Percentiles rank a stretch among this genome's conserved stretches.
These are phyloP conservation scores for Daphoenositta chrysoptera DNA, from an alignment of 2,113 vertebrate genomes.

Conservation along the genomic window DNA sequence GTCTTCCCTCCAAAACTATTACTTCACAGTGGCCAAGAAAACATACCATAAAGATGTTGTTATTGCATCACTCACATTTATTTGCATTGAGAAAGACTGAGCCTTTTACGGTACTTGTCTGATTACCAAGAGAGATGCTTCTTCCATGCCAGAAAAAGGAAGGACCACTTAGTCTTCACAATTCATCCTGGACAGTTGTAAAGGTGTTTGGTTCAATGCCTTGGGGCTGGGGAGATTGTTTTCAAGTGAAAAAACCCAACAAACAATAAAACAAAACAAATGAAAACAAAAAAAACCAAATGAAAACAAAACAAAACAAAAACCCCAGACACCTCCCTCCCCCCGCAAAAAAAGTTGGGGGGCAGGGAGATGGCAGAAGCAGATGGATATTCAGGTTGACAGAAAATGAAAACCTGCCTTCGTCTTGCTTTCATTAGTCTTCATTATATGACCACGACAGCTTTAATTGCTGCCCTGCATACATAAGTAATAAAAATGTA, in stretches of 20 bases:
- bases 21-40: conserved; percentile 35
- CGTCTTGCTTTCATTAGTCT: conserved; percentile 64
- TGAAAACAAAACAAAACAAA: background rate
- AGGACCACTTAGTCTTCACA: background rate
- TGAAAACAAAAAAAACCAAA: no score
- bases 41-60: conserved; percentile 36
- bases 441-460: conserved; percentile 62
- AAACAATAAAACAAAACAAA: background rate
- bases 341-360: background rate
- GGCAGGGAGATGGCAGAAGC: background rate
- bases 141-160: background rate
- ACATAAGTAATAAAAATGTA: conserved; percentile 77
- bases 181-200: background rate
- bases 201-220: background rate
- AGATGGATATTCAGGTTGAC: conserved; percentile 51
- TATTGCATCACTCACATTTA: conserved; percentile 29
- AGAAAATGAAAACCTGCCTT: conserved; percentile 59
- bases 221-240: background rate
- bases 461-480: conserved; percentile 66
- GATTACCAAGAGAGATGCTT: background rate
- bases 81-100: conserved; percentile 12
- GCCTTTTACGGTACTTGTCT: background rate
- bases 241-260: background rate
- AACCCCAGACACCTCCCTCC: no score
- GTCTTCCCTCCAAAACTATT: conserved; percentile 35